Percentiles rank a stretch among this genome's conserved stretches.
These are phyloP conservation scores for Icerya purchasi DNA, from an alignment of 2,888 invertebrate species.

Conservation along the genomic window DNA sequence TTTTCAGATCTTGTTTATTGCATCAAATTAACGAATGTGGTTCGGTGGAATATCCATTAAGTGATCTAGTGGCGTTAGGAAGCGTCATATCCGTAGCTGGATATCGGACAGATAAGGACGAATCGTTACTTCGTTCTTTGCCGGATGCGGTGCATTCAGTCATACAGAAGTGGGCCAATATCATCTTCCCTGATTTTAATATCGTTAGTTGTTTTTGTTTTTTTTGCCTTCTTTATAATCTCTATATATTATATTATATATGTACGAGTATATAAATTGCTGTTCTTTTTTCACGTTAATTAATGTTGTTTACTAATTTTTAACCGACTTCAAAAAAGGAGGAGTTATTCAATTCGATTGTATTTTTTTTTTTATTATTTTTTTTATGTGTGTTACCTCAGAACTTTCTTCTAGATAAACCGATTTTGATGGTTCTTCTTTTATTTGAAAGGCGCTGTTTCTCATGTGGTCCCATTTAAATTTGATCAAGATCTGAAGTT, in stretches of 20 bases:
- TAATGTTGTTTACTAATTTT: slow-evolving; percentile 19
- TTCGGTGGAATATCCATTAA: not conserved
- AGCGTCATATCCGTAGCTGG: slow-evolving; percentile 9
- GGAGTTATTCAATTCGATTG: too few relatives aligned
- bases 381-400: too few relatives aligned
- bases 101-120: slow-evolving; percentile 6
- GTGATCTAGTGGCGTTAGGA: slow-evolving; percentile 6
- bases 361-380: too few relatives aligned
- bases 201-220: too few relatives aligned
- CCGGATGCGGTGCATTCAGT: slow-evolving; percentile 7
- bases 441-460: too few relatives aligned
- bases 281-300: not conserved
- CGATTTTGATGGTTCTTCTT: too few relatives aligned
- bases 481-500: too few relatives aligned
- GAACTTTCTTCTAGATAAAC: too few relatives aligned
- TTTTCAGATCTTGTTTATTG: slow-evolving; percentile 4
- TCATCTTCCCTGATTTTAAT: slow-evolving; percentile 10
- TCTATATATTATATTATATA: not conserved
- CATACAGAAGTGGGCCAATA: slow-evolving; percentile 9
- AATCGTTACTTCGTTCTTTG: slow-evolving; percentile 6
- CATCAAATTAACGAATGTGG: slow-evolving; percentile 10
- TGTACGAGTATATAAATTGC: not conserved
- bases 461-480: too few relatives aligned
- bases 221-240: too few relatives aligned
- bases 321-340: too few relatives aligned